Conservation (phyloP, 2,113 vertebrate genomes). For the Halichoeres trimaculatus region DNA sequence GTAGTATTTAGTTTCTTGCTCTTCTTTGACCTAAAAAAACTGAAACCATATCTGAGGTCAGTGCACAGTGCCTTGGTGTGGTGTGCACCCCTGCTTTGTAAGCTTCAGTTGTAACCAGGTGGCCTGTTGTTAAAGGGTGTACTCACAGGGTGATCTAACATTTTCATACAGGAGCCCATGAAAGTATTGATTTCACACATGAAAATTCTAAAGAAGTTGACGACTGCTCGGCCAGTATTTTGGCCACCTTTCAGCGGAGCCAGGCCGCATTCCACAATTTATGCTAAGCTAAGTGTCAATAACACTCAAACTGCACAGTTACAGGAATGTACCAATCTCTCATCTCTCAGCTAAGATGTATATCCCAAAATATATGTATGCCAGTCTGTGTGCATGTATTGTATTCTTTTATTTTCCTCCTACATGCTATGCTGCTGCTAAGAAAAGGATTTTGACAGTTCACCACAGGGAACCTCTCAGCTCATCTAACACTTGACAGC, state of each 20-base stretch:
- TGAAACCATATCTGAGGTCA: neutral
- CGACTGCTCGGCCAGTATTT: too few relatives aligned
- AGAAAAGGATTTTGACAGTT: slow-evolving; percentile 60
- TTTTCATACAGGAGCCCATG: too few relatives aligned
- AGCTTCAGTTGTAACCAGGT: neutral
- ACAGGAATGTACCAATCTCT: too few relatives aligned
- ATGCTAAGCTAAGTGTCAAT: neutral
- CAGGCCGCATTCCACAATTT: neutral
- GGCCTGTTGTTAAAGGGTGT: neutral
- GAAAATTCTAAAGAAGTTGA: too few relatives aligned
- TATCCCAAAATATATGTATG: too few relatives aligned
- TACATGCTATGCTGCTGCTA: slow-evolving; percentile 23
- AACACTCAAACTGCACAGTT: too few relatives aligned
- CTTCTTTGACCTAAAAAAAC: neutral
- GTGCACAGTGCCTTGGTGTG: neutral
- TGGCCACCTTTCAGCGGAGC: too few relatives aligned
- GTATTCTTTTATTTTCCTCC: slow-evolving; percentile 1
- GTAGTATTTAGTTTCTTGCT: neutral
- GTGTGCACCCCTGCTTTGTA: neutral
- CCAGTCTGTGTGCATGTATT: neutral
- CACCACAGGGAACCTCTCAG: slow-evolving; percentile 49
- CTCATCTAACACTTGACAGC: slow-evolving; percentile 76
- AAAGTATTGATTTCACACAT: too few relatives aligned
- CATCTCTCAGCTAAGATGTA: neutral
- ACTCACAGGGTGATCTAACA: neutral